A percentile compares a stretch with the other conserved stretches of the same genome.
Conservation (phyloP, 2,888 invertebrate genomes). For the Catocala nupta region DNA sequence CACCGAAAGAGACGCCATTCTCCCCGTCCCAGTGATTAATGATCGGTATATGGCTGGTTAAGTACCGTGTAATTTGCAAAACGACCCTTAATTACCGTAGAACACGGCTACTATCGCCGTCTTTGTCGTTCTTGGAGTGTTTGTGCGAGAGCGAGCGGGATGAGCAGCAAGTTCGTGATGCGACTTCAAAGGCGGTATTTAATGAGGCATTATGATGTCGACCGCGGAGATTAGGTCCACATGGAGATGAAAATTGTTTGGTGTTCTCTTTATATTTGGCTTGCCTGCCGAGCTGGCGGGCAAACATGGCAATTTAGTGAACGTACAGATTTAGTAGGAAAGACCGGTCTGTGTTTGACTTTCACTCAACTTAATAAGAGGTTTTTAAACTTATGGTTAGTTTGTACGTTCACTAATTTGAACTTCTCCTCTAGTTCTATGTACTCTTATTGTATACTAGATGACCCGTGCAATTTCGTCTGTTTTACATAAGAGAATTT, state of each 20-base stretch:
- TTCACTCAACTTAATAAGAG: constrained; percentile 41
- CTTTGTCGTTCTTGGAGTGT: constrained; percentile 66
- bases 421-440: no score
- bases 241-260: constrained; percentile 79
- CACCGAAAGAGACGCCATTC: constrained; percentile 66
- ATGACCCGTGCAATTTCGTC: no score
- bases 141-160: constrained; percentile 64
- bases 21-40: constrained; percentile 88
- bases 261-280: constrained; percentile 83
- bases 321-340: constrained; percentile 54
- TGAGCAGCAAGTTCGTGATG: constrained; percentile 62
- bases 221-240: constrained; percentile 83
- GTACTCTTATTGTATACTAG: no score
- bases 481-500: no score
- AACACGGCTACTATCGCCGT: constrained; percentile 81
- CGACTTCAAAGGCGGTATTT: constrained; percentile 82
- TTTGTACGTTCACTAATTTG: constrained; percentile 3
- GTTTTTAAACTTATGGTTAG: constrained; percentile 29
- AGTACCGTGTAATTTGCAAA: constrained; percentile 93
- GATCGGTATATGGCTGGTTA: constrained; percentile 90
- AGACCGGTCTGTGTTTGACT: constrained; percentile 52
- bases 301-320: constrained; percentile 69
- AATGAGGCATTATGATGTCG: constrained; percentile 87
- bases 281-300: constrained; percentile 57
- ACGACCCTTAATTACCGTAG: constrained; percentile 90